Evolutionary conservation across 2,888 invertebrate species (phyloP), one percentile per base, ranked within the genome.

Genomic region (Teinopalpus imperialis): DNA sequence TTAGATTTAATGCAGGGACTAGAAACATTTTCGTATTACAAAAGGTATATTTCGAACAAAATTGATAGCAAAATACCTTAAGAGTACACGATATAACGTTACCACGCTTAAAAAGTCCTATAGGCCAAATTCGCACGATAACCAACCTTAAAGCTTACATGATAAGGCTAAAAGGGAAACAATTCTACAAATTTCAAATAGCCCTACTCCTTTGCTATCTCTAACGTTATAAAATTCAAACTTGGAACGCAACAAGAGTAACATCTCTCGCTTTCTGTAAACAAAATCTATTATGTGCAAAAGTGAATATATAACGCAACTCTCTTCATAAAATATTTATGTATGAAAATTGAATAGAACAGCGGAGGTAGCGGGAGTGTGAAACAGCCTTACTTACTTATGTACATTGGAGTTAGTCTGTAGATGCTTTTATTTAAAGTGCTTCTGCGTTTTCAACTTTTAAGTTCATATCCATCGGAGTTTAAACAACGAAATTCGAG

Each of bases 281-380:
- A 43, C 42, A 37, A 42, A 41, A 45, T 49, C 36, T 36, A 36
- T 30, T 42, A 48, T 39, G 39, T 43, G 43, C 40, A 13, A 40
- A 48, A 48, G 29, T 43, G 48, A 48, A 48, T 48, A 40, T 30
- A 49, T 43, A 37, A 37, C 27, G 35, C 23, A 32, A 40, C 29
- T 8, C 40, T 29, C 37, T 46, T 57, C 48, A 54, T 59, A 51
- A 43, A 59, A 57, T 59, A 59, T 59, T 57, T 57, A 59, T 57
- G 40, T 56, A 59, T 59, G 56, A 56, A 59, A 56, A 59, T 59
- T 55, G 50, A 47, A 59, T 57, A 52, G 42, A 48, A 39, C 39
- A 21, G 6, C 37, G 34, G 14, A 4, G 29, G 34, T 32, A 16
- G 43, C 44, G 51, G 18, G 27, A 23, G 40, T 44, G 30, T 30